Evolutionary conservation across 2,888 invertebrate species (phyloP), one percentile per base, ranked within the genome.

Genomic region (Ceramica pisi): DNA sequence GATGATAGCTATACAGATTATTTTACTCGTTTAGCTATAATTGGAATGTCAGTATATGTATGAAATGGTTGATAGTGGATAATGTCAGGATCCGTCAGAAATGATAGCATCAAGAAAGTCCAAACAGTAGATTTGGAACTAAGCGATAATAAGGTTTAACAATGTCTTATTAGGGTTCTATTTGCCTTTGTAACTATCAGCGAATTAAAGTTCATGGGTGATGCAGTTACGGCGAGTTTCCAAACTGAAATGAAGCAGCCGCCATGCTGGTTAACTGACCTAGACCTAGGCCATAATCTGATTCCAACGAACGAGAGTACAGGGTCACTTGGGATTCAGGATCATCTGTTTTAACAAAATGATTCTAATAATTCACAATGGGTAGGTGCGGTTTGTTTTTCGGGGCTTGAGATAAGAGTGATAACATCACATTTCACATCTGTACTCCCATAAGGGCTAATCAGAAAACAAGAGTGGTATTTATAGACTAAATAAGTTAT

Each of bases 21-120:
- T 72, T 61, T 73, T 66, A 70, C 46, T 73, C 14, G 46, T 71
- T 50, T 71, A 75, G 38, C 31, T 71, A 62, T 62, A 53, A 70
- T 63, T 71, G 70, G 50, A 64, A 68, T 56, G 57, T 66, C 46
- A 62, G 51, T 59, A 35, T 51, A 16, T 55, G 50, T 68, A 53
- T 21, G n/a, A 62, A 50, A 12, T 8, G 21, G 51, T 66, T 55
- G 23, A 59, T 26, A 56, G 31, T 38, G 6, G 16, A 56, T 51
- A 64, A 55, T 48, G 26, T 59, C 16, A 63, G 59, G n/a, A 67
- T 62, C 8, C n/a, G 38, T 55, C n/a, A 62, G 38, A 59, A 68
- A 56, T 23, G 6, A 21, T 21, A 55, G 14, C 26, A 4, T 21
- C 4, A 44, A 46, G 50, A 50, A 46, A 14, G 0, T 14, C 2